Base-by-base conservation (phyloP, 2,797 vertebrate species). In the Falco rusticolus region DNA sequence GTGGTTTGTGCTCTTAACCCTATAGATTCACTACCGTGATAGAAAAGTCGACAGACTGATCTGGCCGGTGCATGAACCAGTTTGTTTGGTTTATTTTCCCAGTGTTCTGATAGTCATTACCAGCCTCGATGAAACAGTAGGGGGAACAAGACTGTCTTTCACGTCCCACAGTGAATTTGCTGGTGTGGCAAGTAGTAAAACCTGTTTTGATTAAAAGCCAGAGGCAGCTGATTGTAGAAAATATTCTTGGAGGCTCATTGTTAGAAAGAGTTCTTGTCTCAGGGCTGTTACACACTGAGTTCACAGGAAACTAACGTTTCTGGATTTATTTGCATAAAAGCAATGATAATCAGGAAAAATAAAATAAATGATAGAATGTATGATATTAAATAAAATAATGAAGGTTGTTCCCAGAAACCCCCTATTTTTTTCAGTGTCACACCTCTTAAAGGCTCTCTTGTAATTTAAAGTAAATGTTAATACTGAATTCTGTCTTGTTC, bases 21-120 rank as follows among this genome's bases (percentile, higher is more conserved):
- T 4, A 0, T 3, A 11, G 43, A 29, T 53, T 45, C 33, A 13
- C 50, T 47, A 0, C 41, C 8, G 57, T 5, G 9, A 0, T 6
- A 6, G 53, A 24, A 14, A 7, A 33, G n/a, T 4, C 1, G 31
- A 3, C 21, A 16, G 39, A 0, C 39, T 8, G 59, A 4, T 28
- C 12, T 33, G n/a, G 20, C 45, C 4, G 8, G 10, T 9, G n/a
- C 16, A 22, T 13, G 24, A 16, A 7, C 47, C 18, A 15, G 9
- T 43, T 33, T 18, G 54, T 45, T 7, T 29, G 51, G 54, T 64
- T 48, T 16, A 4, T 63, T 51, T 78, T 28, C 18, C 22, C 50
- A 3, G 9, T 7, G 11, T 34, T 63, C 43, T 34, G 37, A 11
- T 19, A 18, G 56, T 6, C 1, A 1, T 65, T 56, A 56, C 31